Base-by-base conservation (phyloP, 2,888 invertebrate species). In the Ptycholaimellus sp. region DNA sequence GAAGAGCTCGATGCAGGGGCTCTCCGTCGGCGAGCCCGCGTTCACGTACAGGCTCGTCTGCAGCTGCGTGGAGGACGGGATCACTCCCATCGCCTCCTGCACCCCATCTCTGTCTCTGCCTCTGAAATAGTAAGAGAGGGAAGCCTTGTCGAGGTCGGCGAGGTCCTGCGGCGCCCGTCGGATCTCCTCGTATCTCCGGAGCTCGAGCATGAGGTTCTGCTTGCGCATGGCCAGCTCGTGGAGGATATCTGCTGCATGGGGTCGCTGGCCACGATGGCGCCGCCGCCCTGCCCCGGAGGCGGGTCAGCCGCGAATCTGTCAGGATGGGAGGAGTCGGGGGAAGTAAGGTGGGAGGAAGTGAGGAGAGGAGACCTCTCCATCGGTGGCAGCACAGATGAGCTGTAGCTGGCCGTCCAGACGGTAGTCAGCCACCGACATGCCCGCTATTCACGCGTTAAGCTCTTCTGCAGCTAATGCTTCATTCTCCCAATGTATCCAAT, bases 351-450 rank as follows among this genome's bases (percentile, higher is more conserved):
- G n/a, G n/a, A n/a, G n/a, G n/a, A n/a, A n/a, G n/a, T n/a, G n/a
- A n/a, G n/a, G n/a, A n/a, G n/a, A n/a, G n/a, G n/a, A n/a, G n/a
- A 81, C 76, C 72, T 83, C 82, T 7, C 83, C 83, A 48, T 70
- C 72, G 18, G 70, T 68, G 1, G 81, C 76, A 35, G 79, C 72
- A 49, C 76, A 74, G 35, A 83, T 73, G 17, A 83, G 63, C 57
- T 82, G 78, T 7, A 72, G 67, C 46, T 68, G 70, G 1, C 80
- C 81, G 44, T 73, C 71, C 40, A 74, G 69, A 36, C 78, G 67
- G 55, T 83, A 81, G 59, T 83, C 82, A 1, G 76, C 78, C 45
- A 73, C 68, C 22, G 77, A 69, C 56, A 83, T 70, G 3, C 79
- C 82, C 4, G 82, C 80, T 3, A 80, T 68, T 3, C 72, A 66